Conservation (phyloP, 2,113 vertebrate species). For the Odocoileus hemionus region DNA sequence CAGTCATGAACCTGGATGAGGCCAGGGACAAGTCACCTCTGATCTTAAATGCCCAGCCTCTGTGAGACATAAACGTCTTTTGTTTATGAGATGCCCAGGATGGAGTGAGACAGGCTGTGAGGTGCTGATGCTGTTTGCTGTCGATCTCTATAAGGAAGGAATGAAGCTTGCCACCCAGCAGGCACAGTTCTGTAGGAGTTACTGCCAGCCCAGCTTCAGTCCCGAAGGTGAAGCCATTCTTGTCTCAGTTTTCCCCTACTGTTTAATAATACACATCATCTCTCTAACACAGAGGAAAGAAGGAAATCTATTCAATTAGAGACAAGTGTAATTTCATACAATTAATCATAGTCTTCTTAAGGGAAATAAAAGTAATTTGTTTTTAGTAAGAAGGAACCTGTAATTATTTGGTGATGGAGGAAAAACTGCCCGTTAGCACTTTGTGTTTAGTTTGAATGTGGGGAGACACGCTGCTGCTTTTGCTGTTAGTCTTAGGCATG, state of each 20-base stretch:
- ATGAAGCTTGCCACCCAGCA: background rate
- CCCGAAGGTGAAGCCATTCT: background rate
- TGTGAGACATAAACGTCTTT: background rate
- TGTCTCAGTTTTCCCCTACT: slow-evolving; percentile 11
- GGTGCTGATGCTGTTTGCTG: background rate
- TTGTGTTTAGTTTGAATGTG: background rate
- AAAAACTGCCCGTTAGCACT: slow-evolving; percentile 26
- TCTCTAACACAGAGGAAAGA: slow-evolving; percentile 31
- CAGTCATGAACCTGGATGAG: background rate
- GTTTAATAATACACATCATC: slow-evolving; percentile 29
- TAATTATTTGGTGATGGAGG: slow-evolving; percentile 48
- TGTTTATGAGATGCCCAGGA: background rate
- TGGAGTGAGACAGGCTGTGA: background rate
- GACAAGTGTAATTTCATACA: slow-evolving; percentile 59
- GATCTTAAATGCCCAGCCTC: background rate
- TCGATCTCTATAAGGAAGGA: background rate
- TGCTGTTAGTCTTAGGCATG: background rate
- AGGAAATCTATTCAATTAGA: slow-evolving; percentile 50
- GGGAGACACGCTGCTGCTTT: background rate
- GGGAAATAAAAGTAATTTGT: slow-evolving; percentile 64
- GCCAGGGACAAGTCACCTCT: background rate
- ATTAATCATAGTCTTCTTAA: slow-evolving; percentile 64
- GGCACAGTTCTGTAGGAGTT: background rate
- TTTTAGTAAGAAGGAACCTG: slow-evolving; percentile 26
- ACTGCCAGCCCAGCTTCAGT: background rate